Conservation (phyloP, 2,113 vertebrate species). For the Garra rufa region DNA sequence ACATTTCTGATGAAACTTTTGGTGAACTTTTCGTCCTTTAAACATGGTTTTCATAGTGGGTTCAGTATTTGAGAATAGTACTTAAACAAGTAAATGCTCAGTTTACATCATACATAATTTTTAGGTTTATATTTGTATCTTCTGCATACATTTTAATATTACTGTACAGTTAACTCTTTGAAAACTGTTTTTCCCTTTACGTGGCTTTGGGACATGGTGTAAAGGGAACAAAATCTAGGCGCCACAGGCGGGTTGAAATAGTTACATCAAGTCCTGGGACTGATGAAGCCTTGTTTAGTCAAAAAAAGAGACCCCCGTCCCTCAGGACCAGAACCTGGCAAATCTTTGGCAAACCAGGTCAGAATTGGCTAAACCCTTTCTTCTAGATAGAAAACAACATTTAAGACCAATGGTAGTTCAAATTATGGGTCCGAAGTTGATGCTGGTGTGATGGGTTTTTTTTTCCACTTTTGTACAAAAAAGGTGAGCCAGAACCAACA, state of each 20-base stretch:
- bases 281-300: neutral
- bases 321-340: conserved; percentile 50
- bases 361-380: neutral
- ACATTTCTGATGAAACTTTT: no score
- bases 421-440: neutral
- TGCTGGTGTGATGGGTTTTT: neutral
- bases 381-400: neutral
- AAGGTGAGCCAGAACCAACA: neutral
- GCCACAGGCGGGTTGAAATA: conserved; percentile 79
- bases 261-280: conserved; percentile 68
- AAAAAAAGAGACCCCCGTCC: conserved; percentile 55
- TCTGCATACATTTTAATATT: neutral
- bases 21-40: no score
- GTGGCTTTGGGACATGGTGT: neutral
- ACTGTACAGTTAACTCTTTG: neutral
- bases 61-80: neutral
- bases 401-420: neutral
- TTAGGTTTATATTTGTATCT: neutral
- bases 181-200: neutral
- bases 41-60: neutral
- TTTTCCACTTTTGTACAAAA: neutral
- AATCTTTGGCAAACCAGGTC: conserved; percentile 65
- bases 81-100: neutral
- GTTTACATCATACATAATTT: neutral
- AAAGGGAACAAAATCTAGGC: conserved; percentile 73